A percentile compares a stretch with the other conserved stretches of the same genome.
phyloP scores from a whole-genome alignment of 1,140 invertebrate species.

The Pemphigus obesinymphae region DNA sequence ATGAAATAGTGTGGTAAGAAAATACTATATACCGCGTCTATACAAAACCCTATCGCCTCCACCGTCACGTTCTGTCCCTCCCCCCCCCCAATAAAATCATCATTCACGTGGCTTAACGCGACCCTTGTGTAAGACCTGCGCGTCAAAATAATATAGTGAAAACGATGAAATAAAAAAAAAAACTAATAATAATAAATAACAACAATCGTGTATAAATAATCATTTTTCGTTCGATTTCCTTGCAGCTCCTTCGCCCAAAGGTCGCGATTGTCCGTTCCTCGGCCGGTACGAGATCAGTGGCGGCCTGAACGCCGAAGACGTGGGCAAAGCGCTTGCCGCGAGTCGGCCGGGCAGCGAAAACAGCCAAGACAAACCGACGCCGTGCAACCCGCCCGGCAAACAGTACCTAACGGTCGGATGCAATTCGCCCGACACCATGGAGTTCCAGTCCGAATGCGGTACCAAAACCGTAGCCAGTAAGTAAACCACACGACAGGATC shows the following conservation, averaged over 20 bases:
- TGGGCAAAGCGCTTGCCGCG: constrained; percentile 38
- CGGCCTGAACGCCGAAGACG: constrained; percentile 38
- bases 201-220: too few relatives aligned
- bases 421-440: constrained; percentile 54
- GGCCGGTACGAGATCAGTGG: constrained; percentile 45
- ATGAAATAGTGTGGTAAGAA: background rate
- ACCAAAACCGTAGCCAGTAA: constrained; percentile 42
- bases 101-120: background rate
- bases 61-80: background rate
- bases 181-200: too few relatives aligned
- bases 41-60: background rate
- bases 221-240: too few relatives aligned
- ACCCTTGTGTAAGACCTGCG: background rate
- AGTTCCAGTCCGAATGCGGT: constrained; percentile 63
- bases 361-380: constrained; percentile 13
- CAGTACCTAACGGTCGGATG: constrained; percentile 45
- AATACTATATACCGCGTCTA: background rate
- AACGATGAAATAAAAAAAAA: too few relatives aligned
- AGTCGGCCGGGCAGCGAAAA: constrained; percentile 35
- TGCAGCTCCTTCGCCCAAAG: constrained; percentile 44
- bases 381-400: constrained; percentile 37
- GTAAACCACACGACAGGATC: background rate
- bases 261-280: constrained; percentile 44
- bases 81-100: too few relatives aligned
- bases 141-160: too few relatives aligned